phyloP scores from a whole-genome alignment of 2,888 invertebrate genomes.

The Brachypterus glaber region DNA sequence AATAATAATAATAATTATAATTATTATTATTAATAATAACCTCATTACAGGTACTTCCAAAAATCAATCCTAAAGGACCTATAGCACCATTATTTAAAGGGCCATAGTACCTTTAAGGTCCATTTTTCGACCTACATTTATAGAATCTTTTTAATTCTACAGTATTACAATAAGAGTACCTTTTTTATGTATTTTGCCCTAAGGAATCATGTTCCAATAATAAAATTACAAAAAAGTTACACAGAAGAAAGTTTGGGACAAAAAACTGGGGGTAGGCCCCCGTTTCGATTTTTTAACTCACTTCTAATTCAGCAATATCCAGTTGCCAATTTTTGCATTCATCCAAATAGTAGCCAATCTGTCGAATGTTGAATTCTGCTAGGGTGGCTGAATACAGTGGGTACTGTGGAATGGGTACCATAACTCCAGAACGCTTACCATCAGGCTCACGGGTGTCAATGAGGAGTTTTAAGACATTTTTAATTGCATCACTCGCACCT shows the following conservation, averaged over 20 bases:
- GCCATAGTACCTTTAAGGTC: too few species aligned
- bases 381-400: slow-evolving; percentile 94
- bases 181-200: too few species aligned
- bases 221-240: too few species aligned
- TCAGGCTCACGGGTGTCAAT: slow-evolving; percentile 45
- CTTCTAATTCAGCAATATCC: slow-evolving; percentile 65
- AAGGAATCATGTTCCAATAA: too few species aligned
- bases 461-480: slow-evolving; percentile 71
- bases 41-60: neutral
- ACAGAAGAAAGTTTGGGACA: too few species aligned
- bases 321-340: slow-evolving; percentile 84
- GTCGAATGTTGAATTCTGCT: slow-evolving; percentile 79
- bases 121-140: too few species aligned
- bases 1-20: slow-evolving; percentile 1
- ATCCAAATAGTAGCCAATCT: slow-evolving; percentile 85
- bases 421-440: slow-evolving; percentile 65
- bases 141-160: too few species aligned
- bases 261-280: neutral
- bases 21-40: neutral
- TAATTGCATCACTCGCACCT: slow-evolving; percentile 87
- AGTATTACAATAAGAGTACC: too few species aligned
- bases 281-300: slow-evolving; percentile 12
- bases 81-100: too few species aligned
- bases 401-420: slow-evolving; percentile 98
- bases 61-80: neutral